phyloP scores from a whole-genome alignment of 2,888 invertebrate genomes.

The Allolobophora icterica region DNA sequence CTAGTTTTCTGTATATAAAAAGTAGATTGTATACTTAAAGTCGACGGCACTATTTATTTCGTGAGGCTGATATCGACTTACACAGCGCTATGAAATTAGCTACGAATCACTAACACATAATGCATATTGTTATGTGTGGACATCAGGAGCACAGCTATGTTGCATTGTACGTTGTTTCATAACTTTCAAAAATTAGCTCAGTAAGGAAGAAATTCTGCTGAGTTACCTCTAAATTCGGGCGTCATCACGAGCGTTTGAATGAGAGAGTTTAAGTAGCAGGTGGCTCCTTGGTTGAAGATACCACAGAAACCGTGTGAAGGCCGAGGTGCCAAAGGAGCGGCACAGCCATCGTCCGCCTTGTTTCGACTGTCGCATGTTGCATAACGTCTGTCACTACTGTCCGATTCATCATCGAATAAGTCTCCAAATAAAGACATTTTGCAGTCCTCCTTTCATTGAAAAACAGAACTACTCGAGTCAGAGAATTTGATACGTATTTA shows the following conservation, averaged over 20 bases:
- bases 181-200: not conserved
- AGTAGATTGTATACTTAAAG: no score
- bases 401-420: constrained; percentile 18
- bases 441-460: not conserved
- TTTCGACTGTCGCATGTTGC: not conserved
- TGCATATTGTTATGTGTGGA: not conserved
- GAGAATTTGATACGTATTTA: not conserved
- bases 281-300: constrained; percentile 65
- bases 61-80: no score
- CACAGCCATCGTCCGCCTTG: not conserved
- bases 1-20: no score
- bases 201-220: constrained; percentile 7
- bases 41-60: no score
- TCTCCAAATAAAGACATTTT: constrained; percentile 26
- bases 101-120: not conserved
- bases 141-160: not conserved
- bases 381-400: not conserved
- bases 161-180: not conserved
- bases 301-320: constrained; percentile 51
- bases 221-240: constrained; percentile 64
- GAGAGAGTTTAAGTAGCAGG: constrained; percentile 65
- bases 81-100: not conserved
- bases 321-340: constrained; percentile 33
- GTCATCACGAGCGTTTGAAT: constrained; percentile 65
- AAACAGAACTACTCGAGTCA: not conserved